Conservation (phyloP, 2,888 invertebrate species). For the Aricia artaxerxes region DNA sequence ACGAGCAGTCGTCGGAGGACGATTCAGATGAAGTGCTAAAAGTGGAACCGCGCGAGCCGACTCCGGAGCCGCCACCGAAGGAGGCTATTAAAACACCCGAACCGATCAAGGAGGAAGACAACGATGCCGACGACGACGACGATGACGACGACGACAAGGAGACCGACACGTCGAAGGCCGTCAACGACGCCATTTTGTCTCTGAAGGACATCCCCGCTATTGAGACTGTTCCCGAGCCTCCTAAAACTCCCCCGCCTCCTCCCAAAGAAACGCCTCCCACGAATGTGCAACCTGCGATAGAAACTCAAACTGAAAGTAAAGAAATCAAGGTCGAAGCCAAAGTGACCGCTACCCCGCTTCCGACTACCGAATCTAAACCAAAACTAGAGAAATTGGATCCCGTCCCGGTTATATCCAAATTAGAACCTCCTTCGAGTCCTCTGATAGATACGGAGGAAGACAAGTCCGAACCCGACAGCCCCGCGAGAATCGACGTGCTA, state of each 20-base stretch:
- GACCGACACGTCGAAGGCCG: slow-evolving; percentile 46
- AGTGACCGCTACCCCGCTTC: slow-evolving; percentile 50
- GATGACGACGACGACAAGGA: slow-evolving; percentile 30
- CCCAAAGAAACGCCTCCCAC: slow-evolving; percentile 39
- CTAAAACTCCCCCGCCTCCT: slow-evolving; percentile 57
- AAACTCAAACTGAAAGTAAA: slow-evolving; percentile 43
- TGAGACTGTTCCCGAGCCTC: slow-evolving; percentile 54
- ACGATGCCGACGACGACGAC: slow-evolving; percentile 40
- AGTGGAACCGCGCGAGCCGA: slow-evolving; percentile 51
- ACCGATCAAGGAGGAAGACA: slow-evolving; percentile 51
- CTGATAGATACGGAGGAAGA: slow-evolving; percentile 72
- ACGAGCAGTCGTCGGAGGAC: slow-evolving; percentile 77
- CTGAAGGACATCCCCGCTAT: slow-evolving; percentile 47
- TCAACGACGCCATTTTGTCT: slow-evolving; percentile 47
- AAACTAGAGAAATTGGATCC: slow-evolving; percentile 55
- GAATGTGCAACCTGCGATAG: neutral
- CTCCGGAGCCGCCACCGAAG: slow-evolving; percentile 49
- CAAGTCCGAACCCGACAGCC: slow-evolving; percentile 75
- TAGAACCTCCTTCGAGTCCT: slow-evolving; percentile 68
- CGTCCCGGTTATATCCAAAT: slow-evolving; percentile 50
- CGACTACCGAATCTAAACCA: slow-evolving; percentile 45
- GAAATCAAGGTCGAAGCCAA: slow-evolving; percentile 36
- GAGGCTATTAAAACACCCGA: slow-evolving; percentile 52
- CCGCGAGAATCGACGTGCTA: slow-evolving; percentile 71
- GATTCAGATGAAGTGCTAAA: slow-evolving; percentile 61